phyloP scores from a whole-genome alignment of 2,113 vertebrate species.

The Puffinus mauretanicus region DNA sequence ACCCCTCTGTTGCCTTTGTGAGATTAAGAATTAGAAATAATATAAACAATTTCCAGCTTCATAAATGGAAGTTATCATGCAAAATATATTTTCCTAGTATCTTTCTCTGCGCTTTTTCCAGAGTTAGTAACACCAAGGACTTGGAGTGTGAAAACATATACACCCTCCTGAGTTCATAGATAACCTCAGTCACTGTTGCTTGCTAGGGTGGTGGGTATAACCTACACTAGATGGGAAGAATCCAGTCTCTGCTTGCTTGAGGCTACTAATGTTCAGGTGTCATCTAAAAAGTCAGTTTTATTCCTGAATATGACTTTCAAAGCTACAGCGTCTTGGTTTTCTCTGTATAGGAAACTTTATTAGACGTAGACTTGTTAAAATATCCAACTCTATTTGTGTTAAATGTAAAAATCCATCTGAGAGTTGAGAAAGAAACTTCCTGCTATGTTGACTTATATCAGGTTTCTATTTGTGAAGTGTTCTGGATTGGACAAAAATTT shows the following conservation, averaged over 20 bases:
- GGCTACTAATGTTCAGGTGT: not conserved
- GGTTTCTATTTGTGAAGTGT: not conserved
- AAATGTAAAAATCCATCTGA: not conserved
- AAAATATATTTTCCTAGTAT: not conserved
- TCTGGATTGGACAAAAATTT: not conserved
- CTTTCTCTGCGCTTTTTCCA: not conserved
- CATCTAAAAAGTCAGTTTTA: not conserved
- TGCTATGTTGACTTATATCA: fast-evolving
- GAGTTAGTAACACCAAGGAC: not conserved
- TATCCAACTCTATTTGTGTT: not conserved
- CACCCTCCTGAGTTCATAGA: not conserved
- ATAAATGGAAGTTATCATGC: not conserved
- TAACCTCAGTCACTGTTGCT: not conserved
- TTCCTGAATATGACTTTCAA: not conserved
- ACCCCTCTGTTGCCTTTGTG: not conserved
- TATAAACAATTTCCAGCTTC: not conserved
- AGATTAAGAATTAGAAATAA: not conserved
- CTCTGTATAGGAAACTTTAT: not conserved
- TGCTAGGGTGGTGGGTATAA: not conserved
- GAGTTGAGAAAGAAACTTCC: not conserved
- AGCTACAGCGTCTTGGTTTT: not conserved
- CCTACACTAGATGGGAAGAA: not conserved
- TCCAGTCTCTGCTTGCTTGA: not conserved
- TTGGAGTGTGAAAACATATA: fast-evolving
- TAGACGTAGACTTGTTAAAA: not conserved